Conservation (phyloP, 2,888 invertebrate species). For the Drosophila borealis region DNA sequence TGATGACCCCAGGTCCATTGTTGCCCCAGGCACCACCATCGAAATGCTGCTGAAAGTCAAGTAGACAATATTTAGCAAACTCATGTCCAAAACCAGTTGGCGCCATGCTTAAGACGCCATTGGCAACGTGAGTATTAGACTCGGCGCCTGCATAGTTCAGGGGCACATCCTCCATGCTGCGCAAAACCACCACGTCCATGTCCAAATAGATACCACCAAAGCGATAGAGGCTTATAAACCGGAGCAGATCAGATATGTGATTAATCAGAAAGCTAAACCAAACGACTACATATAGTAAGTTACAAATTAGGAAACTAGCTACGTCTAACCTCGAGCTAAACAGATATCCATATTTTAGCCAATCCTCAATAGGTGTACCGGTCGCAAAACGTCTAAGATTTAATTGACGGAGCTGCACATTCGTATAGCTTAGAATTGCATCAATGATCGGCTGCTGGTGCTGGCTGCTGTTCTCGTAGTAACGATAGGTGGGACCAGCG, state of each 20-base stretch:
- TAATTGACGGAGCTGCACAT: slow-evolving; percentile 80
- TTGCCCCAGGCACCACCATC: slow-evolving; percentile 87
- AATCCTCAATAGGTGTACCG: slow-evolving; percentile 80
- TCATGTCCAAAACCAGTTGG: slow-evolving; percentile 86
- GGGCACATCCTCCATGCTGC: slow-evolving; percentile 81
- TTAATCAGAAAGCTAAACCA: slow-evolving; percentile 17
- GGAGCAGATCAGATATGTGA: slow-evolving; percentile 79
- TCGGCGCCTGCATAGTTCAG: slow-evolving; percentile 88
- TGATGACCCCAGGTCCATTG: slow-evolving; percentile 87
- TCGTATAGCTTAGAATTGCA: slow-evolving; percentile 76
- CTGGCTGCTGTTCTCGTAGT: slow-evolving; percentile 21
- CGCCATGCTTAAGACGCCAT: slow-evolving; percentile 89
- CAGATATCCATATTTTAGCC: slow-evolving; percentile 71
- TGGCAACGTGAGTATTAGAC: slow-evolving; percentile 87
- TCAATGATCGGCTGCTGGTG: slow-evolving; percentile 55
- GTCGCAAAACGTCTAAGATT: slow-evolving; percentile 81
- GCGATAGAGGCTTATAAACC: slow-evolving; percentile 87
- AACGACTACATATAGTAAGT: neutral
- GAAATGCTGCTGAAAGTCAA: slow-evolving; percentile 86
- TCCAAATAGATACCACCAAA: slow-evolving; percentile 92
- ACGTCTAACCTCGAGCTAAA: slow-evolving; percentile 70
- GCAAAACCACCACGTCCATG: slow-evolving; percentile 89
- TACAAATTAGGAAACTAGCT: neutral
- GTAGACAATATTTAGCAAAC: slow-evolving; percentile 86
- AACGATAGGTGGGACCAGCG: slow-evolving; percentile 76